Percentiles rank a stretch among this genome's conserved stretches.
These are phyloP conservation scores for Threskiornis aethiopicus DNA, from an alignment of 2,797 vertebrate species.

Conservation along the genomic window DNA sequence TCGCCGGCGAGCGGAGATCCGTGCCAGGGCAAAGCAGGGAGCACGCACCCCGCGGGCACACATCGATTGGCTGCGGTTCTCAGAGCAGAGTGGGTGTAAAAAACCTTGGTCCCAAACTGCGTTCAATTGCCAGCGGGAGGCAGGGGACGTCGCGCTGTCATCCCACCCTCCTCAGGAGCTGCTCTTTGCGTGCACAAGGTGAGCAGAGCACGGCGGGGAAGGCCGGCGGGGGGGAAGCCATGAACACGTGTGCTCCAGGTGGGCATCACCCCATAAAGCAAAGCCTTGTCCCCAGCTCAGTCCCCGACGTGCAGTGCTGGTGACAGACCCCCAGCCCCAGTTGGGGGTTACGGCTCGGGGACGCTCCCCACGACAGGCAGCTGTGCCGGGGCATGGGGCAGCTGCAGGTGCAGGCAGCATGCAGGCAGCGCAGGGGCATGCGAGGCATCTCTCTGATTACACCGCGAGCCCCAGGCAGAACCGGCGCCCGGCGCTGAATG, in stretches of 20 bases:
- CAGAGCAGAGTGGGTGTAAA: not conserved
- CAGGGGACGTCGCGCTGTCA: not conserved
- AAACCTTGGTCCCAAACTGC: not conserved
- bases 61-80: not conserved
- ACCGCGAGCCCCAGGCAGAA: not conserved
- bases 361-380: not conserved
- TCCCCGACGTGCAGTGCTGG: accelerated
- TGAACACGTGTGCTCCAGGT: accelerated
- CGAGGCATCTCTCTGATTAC: not conserved
- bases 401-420: not conserved
- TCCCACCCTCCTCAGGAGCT: not conserved
- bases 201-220: accelerated
- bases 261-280: not conserved
- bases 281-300: not conserved
- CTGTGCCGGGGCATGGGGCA: not conserved
- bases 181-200: not conserved
- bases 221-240: too few relatives aligned
- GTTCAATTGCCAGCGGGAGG: not conserved
- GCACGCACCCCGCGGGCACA: accelerated
- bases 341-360: accelerated
- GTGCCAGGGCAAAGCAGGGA: accelerated
- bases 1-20: accelerated
- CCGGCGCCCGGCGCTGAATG: accelerated
- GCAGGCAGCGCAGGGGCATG: not conserved
- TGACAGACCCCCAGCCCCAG: not conserved